These are phyloP conservation scores for Apantesis nais DNA, from an alignment of 2,888 invertebrate genomes.

Conservation along the genomic window DNA sequence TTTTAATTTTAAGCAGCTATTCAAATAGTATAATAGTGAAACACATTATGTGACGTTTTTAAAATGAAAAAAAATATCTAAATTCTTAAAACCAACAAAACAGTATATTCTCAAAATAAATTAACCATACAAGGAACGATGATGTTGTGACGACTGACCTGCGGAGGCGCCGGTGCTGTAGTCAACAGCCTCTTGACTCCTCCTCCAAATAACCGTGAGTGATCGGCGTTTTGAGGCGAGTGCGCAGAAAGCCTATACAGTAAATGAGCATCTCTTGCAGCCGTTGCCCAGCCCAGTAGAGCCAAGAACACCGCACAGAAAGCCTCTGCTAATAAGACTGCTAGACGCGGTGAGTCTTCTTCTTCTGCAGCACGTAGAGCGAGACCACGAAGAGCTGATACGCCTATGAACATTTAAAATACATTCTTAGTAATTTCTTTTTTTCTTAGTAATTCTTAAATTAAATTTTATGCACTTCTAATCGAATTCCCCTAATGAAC, in stretches of 20 bases:
- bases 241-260: slow-evolving; percentile 95
- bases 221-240: slow-evolving; percentile 90
- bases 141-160: slow-evolving; percentile 55
- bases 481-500: too few relatives aligned
- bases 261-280: slow-evolving; percentile 97
- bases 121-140: neutral
- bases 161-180: slow-evolving; percentile 88
- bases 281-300: slow-evolving; percentile 95
- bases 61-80: neutral
- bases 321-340: slow-evolving; percentile 96
- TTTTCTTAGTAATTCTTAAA: too few relatives aligned
- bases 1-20: too few relatives aligned
- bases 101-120: neutral
- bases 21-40: too few relatives aligned
- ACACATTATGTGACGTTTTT: neutral
- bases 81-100: neutral
- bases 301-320: slow-evolving; percentile 97
- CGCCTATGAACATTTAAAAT: slow-evolving; percentile 81
- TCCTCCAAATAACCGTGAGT: slow-evolving; percentile 94
- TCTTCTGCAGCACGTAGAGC: slow-evolving; percentile 97
- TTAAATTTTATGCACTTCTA: too few relatives aligned
- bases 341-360: slow-evolving; percentile 95
- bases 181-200: slow-evolving; percentile 94
- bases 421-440: too few relatives aligned
- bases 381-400: slow-evolving; percentile 95